Evolutionary conservation across 2,797 vertebrate genomes (phyloP).

Genomic region (Anabacerthia variegaticeps): DNA sequence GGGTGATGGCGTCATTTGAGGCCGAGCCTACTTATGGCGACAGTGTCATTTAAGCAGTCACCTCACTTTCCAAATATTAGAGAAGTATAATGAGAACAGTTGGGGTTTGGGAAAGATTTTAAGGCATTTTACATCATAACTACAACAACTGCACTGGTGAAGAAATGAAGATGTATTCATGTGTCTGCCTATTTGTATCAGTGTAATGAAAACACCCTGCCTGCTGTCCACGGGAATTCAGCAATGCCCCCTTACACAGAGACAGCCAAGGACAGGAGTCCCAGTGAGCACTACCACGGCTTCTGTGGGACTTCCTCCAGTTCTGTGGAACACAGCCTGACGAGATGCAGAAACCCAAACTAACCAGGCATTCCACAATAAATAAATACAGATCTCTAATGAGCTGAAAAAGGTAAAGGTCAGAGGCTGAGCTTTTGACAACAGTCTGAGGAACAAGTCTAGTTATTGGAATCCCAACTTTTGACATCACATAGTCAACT

Average conservation of each 20-base stretch:
- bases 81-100: neutral
- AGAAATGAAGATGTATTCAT: fast-evolving
- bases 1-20: neutral
- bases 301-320: neutral
- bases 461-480: neutral
- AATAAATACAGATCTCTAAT: neutral
- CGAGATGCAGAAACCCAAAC: neutral
- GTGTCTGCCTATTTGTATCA: neutral
- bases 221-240: neutral
- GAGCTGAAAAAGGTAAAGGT: neutral
- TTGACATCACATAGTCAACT: neutral
- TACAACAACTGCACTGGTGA: neutral
- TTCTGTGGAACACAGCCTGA: neutral
- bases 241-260: neutral
- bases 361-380: neutral
- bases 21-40: neutral
- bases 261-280: no score
- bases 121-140: neutral
- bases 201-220: neutral
- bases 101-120: neutral
- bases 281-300: fast-evolving
- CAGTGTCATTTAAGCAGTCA: neutral
- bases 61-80: neutral
- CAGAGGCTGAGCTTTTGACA: neutral
- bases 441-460: neutral